A percentile compares a stretch with the other conserved stretches of the same genome.
Evolutionary conservation across 2,797 vertebrate species (phyloP).

Genomic region (Lerista edwardsae): DNA sequence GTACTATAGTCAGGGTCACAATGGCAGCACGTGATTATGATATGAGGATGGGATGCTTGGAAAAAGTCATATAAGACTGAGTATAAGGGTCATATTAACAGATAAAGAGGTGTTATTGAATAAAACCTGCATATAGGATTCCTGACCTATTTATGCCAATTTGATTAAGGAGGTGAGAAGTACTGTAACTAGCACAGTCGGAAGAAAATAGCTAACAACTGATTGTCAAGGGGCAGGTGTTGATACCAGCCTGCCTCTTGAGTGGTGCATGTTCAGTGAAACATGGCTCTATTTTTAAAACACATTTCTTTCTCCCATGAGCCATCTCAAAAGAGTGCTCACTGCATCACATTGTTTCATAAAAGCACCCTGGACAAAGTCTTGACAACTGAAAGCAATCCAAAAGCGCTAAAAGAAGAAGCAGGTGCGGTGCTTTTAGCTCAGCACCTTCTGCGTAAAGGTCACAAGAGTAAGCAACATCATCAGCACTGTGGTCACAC

Average conservation of each 20-base stretch:
- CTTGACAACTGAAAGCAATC: slow-evolving; percentile 30
- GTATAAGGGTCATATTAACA: slow-evolving; percentile 56
- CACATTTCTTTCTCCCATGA: neutral
- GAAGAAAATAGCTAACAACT: slow-evolving; percentile 48
- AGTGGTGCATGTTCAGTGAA: neutral
- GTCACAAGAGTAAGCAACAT: slow-evolving; percentile 5
- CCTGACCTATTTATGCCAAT: slow-evolving; percentile 57
- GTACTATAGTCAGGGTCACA: slow-evolving; percentile 61
- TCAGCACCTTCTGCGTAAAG: slow-evolving; percentile 30
- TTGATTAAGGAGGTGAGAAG: slow-evolving; percentile 67
- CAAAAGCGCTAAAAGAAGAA: slow-evolving; percentile 31
- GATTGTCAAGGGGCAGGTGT: slow-evolving; percentile 48
- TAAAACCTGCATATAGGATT: slow-evolving; percentile 42
- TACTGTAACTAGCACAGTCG: slow-evolving; percentile 14
- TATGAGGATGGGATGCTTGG: slow-evolving; percentile 35
- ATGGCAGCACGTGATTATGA: slow-evolving; percentile 57
- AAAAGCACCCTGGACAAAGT: slow-evolving; percentile 35
- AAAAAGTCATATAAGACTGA: slow-evolving; percentile 60
- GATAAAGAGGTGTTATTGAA: slow-evolving; percentile 66
- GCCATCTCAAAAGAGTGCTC: slow-evolving; percentile 34
- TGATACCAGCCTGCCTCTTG: neutral
- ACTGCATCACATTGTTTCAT: neutral
- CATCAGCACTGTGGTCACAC: neutral
- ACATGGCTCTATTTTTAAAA: slow-evolving; percentile 37
- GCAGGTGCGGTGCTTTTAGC: slow-evolving; percentile 22